A percentile compares a stretch with the other conserved stretches of the same genome.
Conservation (phyloP, 1,140 invertebrate genomes). For the Drosophila willistoni region DNA sequence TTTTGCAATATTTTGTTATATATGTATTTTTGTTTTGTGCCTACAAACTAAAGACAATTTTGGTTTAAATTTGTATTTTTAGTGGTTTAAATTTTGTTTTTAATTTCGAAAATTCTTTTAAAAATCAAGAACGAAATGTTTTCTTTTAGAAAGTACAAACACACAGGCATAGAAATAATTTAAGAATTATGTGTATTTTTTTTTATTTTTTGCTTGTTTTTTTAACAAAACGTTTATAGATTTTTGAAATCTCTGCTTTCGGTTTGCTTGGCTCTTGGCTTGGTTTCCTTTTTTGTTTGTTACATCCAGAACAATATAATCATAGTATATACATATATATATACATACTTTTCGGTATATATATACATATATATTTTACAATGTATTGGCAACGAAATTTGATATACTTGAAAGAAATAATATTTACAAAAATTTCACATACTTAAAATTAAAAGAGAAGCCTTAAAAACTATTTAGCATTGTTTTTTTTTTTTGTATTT, state of each 20-base stretch:
- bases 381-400: constrained; percentile 71
- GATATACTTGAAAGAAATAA: constrained; percentile 54
- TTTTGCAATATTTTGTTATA: neutral
- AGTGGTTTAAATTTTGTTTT: constrained; percentile 23
- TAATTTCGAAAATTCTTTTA: constrained; percentile 57
- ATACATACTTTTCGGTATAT: constrained; percentile 14
- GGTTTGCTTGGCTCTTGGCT: constrained; percentile 75
- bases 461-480: constrained; percentile 60
- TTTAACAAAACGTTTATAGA: constrained; percentile 77
- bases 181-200: constrained; percentile 64
- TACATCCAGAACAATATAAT: constrained; percentile 47
- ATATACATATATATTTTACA: constrained; percentile 46
- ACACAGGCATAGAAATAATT: constrained; percentile 69
- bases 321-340: constrained; percentile 17
- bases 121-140: constrained; percentile 65
- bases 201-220: neutral
- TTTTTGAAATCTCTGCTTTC: constrained; percentile 76
- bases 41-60: constrained; percentile 63
- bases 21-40: constrained; percentile 12
- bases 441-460: constrained; percentile 25
- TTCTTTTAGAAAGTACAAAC: constrained; percentile 80
- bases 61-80: constrained; percentile 64
- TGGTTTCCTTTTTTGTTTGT: constrained; percentile 45
- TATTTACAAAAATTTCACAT: constrained; percentile 62
- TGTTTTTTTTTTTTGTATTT: constrained; percentile 12